Base-by-base conservation (phyloP, 1,140 invertebrate species). In the Argopecten irradians region DNA sequence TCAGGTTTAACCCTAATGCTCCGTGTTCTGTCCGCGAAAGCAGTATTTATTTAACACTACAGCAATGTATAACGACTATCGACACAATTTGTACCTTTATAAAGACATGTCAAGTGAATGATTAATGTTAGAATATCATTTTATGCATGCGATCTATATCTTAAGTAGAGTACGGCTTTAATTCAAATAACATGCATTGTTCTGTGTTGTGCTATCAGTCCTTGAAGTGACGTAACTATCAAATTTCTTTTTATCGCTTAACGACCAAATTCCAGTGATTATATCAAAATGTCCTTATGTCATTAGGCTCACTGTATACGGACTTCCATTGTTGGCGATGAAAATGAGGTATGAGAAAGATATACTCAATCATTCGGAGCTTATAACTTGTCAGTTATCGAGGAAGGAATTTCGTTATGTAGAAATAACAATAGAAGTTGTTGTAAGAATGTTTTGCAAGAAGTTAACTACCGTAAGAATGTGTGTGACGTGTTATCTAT, bases 211-310 rank as follows among this genome's bases (percentile, higher is more conserved):
- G 43, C 22, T 13, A 55, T 55, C 43, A 71, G 28, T 71, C 55
- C 8, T 71, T n/a, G 55, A n/a, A 28, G 5, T 71, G 55, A 71
- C 55, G 55, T 71, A 71, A 71, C 55, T 71, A 71, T 71, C 55
- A 71, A 71, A 71, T 71, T 71, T 71, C 55, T 28, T 71, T 71
- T 71, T n/a, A 71, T 71, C 55, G 55, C n/a, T 71, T 71, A 71
- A 71, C 55, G 55, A 71, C 55, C 22, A 71, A 71, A 71, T 71
- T 71, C 55, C 55, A 71, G 22, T 28, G 55, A 71, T 71, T 71
- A 71, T 71, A 71, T 71, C 55, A 71, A 71, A n/a, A 71, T 71
- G n/a, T 71, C 28, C 7, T 71, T 28, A 71, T 28, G 13, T 55
- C 43, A 55, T 55, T 28, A 71, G 55, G 16, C 55, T 71, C 55